These are phyloP conservation scores for Australoheros scitulus DNA, from an alignment of 2,113 vertebrate species.

Conservation along the genomic window DNA sequence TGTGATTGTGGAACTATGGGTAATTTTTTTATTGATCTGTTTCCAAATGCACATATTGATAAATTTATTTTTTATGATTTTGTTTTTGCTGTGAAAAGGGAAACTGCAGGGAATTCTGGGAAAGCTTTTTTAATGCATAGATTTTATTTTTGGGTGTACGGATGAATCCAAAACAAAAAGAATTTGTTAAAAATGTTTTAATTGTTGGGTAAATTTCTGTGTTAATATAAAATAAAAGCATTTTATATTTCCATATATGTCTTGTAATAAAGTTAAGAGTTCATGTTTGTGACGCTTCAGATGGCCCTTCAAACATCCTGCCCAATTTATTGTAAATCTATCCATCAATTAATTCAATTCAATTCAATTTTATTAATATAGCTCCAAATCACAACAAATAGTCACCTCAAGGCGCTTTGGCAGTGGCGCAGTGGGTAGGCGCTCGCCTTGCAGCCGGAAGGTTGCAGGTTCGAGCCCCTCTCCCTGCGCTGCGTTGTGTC, in stretches of 20 bases:
- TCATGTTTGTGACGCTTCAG: no score
- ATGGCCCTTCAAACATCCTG: no score
- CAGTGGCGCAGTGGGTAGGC: no score
- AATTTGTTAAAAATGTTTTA: not conserved
- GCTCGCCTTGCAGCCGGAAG: no score
- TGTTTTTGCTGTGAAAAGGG: constrained; percentile 11
- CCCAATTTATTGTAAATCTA: no score
- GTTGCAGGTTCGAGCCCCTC: no score
- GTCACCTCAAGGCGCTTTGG: no score
- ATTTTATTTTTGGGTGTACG: not conserved
- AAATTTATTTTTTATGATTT: not conserved
- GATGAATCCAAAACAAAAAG: not conserved
- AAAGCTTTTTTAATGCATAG: constrained; percentile 13
- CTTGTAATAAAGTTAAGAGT: not conserved
- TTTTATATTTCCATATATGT: not conserved
- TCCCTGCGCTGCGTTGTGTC: no score
- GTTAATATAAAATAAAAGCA: not conserved
- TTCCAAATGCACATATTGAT: constrained; percentile 2
- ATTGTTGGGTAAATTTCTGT: not conserved
- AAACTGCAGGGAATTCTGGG: constrained; percentile 1
- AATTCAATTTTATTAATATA: no score
- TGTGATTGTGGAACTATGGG: not conserved
- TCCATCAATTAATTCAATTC: no score
- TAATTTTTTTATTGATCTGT: not conserved
- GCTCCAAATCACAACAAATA: no score